Percentiles rank a stretch among this genome's conserved stretches.
Evolutionary conservation across 1,140 invertebrate species (phyloP).

Genomic region (Metopolophium dirhodum): DNA sequence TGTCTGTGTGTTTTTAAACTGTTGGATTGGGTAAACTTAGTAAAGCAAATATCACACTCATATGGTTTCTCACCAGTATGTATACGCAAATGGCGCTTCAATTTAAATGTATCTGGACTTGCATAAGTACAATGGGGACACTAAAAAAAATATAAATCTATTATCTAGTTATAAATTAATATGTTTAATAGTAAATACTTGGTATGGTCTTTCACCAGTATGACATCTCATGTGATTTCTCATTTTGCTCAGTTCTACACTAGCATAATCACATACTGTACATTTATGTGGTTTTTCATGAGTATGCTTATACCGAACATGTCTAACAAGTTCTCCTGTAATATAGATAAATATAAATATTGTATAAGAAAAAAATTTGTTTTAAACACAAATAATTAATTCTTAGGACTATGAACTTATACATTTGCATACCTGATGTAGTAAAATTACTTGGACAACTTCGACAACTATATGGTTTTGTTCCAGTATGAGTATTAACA

Average conservation of each 20-base stretch:
- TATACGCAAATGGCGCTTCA: constrained; percentile 92
- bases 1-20: constrained; percentile 92
- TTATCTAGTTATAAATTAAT: background rate
- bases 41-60: constrained; percentile 90
- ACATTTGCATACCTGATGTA: constrained; percentile 75
- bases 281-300: constrained; percentile 75
- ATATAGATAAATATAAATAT: constrained; percentile 20
- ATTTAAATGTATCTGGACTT: constrained; percentile 96
- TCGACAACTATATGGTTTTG: constrained; percentile 93
- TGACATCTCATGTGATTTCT: constrained; percentile 73
- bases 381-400: background rate
- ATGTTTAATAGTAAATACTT: constrained; percentile 60
- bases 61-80: constrained; percentile 95
- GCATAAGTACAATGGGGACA: constrained; percentile 97
- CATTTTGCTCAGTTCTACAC: constrained; percentile 72
- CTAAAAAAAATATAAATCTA: constrained; percentile 64
- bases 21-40: constrained; percentile 95
- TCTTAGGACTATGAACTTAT: background rate
- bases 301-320: constrained; percentile 67
- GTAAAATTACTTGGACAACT: constrained; percentile 92
- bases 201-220: constrained; percentile 68
- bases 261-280: constrained; percentile 72
- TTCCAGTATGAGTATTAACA: constrained; percentile 95
- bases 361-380: background rate
- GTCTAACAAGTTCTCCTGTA: constrained; percentile 59